These are phyloP conservation scores for Stigmatopora nigra DNA, from an alignment of 2,113 vertebrate genomes.

Conservation along the genomic window DNA sequence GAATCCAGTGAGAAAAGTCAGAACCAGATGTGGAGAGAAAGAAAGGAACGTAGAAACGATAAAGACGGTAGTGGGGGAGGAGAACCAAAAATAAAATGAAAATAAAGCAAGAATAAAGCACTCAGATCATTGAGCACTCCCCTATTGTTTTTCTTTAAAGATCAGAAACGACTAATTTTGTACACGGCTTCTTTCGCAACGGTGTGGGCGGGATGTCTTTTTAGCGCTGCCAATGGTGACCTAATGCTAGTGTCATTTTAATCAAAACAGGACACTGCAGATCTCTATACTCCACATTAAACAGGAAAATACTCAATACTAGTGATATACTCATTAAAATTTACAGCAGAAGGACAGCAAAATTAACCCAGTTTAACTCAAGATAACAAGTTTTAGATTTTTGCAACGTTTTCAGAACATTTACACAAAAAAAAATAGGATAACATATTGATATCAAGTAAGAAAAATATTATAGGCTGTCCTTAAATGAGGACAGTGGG, in stretches of 20 bases:
- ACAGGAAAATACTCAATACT: constrained; percentile 10
- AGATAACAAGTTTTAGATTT: too few relatives aligned
- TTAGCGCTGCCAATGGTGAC: constrained; percentile 64
- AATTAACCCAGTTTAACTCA: too few relatives aligned
- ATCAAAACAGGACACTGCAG: constrained; percentile 64
- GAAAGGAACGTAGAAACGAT: not conserved
- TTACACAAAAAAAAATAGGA: too few relatives aligned
- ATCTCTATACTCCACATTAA: constrained; percentile 37
- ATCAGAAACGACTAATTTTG: constrained; percentile 31
- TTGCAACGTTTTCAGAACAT: too few relatives aligned
- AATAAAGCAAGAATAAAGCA: not conserved
- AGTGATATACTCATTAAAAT: too few relatives aligned
- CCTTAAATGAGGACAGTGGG: too few relatives aligned
- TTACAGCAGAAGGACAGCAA: too few relatives aligned
- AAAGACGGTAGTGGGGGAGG: constrained; percentile 44
- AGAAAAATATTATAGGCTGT: too few relatives aligned
- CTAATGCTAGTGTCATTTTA: constrained; percentile 70
- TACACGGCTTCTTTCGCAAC: constrained; percentile 37
- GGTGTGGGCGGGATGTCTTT: constrained; percentile 38
- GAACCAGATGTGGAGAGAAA: constrained; percentile 51
- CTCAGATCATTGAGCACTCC: constrained; percentile 53
- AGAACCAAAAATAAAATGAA: constrained; percentile 22
- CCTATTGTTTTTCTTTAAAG: constrained; percentile 28
- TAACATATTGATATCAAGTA: too few relatives aligned
- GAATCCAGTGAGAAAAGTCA: constrained; percentile 21